Evolutionary conservation across 1,140 invertebrate species (phyloP), one percentile per base, ranked within the genome.

Genomic region (Mylabris phalerata): DNA sequence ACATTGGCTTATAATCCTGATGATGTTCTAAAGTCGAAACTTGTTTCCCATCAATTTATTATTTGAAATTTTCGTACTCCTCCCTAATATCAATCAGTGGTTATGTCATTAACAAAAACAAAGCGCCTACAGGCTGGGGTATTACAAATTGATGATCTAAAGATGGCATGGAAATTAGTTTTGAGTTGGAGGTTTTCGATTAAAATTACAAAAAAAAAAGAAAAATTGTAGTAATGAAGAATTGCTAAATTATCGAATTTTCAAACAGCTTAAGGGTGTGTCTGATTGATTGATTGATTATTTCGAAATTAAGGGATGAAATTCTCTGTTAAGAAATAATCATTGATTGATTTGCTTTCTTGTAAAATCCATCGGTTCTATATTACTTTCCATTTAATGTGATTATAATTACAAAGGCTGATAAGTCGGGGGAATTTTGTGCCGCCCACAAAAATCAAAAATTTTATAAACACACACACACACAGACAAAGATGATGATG

Each of bases 321-420:
- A 32, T 19, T 19, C 1, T 19, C 2, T 32, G 4, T 32, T 32
- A 32, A 4, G 7, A 32, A 32, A 32, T 19, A 19, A 19, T 19
- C 19, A 19, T 32, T 32, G 32, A 32, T 32, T 32, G 32, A 32
- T 32, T 32, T 32, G 7, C 19, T 19, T 19, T 32, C 32, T 32
- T 32, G 7, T 5, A 32, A 32, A 32, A 32, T 7, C 32, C 7
- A 7, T 32, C 4, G 32, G 7, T 7, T 32, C 32, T 4, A 32
- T 32, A 32, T 32, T 32, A 7, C 32, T 32, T 32, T 32, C 32
- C 32, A 5, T 32, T 7, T 66, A 66, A 66, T 66, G 65, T 64
- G 65, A 64, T 66, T 66, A 66, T 66, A 66, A 66, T 66, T 66
- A 66, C 62, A 66, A 66, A 57, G 64, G 48, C 62, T 64, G 65